Evolutionary conservation across 2,888 invertebrate genomes (phyloP), one percentile per base, ranked within the genome.

Genomic region (Lymantria dispar): DNA sequence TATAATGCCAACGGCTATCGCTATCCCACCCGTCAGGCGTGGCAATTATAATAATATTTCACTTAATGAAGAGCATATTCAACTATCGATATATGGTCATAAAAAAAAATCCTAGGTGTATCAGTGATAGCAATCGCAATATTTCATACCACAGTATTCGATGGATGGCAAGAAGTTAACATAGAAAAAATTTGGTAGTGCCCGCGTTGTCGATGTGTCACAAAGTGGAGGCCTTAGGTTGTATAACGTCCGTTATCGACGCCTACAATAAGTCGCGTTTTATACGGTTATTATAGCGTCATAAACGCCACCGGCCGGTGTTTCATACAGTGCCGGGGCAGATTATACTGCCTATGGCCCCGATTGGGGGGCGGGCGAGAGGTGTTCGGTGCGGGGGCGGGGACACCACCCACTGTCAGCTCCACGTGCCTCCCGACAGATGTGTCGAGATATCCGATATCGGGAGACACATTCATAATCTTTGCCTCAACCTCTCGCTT

Each of bases 271-370:
- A 90, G 89, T 90, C 87, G 87, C 85, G 81, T 91, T 92, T 91
- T 91, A 91, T 91, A 90, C 80, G 87, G 88, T 89, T 91, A 92
- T 91, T 91, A 91, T 90, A 88, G 89, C 84, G 78, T 85, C 83
- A 89, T 91, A 91, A 91, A 88, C 83, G 87, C 84, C 89, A 88
- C 88, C 87, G 89, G 90, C 82, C 88, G 84, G 84, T 87, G 87
- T 87, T 88, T 88, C 88, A 90, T 91, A 88, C 86, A 88, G 85
- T 88, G 79, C 83, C 81, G 80, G 80, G 84, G 83, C 88, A 85
- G 86, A 86, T 88, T 89, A 88, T 88, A 85, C 86, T 81, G 85
- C 83, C 82, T 80, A 80, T 76, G 80, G 81, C 80, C 78, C 79
- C 82, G 76, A 75, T 74, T 75, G 62, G 69, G 74, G 70, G 75